phyloP scores from a whole-genome alignment of 2,797 vertebrate species.

The Falco biarmicus region DNA sequence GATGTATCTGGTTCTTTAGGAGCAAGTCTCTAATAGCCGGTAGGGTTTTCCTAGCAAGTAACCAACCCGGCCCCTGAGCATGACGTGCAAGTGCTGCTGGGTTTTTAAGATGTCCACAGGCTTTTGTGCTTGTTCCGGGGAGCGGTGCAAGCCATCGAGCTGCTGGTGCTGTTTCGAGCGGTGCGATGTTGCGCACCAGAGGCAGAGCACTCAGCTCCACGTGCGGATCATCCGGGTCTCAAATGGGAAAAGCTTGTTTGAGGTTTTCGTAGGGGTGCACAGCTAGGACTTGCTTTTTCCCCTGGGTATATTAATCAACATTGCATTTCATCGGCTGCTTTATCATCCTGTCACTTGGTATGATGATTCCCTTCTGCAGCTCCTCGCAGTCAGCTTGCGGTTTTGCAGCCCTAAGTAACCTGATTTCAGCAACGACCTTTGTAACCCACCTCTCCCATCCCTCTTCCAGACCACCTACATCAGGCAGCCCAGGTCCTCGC shows the following conservation, averaged over 20 bases:
- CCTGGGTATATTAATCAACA: neutral
- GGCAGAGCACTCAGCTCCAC: neutral
- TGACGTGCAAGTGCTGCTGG: neutral
- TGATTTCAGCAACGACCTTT: neutral
- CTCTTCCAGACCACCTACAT: neutral
- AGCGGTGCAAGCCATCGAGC: neutral
- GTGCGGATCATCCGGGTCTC: neutral
- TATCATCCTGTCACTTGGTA: neutral
- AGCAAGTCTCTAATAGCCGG: neutral
- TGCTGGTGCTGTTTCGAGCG: neutral
- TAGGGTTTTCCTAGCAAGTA: neutral
- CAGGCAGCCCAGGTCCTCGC: neutral
- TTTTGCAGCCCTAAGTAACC: neutral
- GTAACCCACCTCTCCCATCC: neutral
- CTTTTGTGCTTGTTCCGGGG: neutral
- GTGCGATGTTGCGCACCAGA: neutral
- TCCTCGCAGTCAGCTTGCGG: neutral
- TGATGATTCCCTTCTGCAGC: neutral
- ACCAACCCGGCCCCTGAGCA: neutral
- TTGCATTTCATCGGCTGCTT: neutral
- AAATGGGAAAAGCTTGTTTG: neutral
- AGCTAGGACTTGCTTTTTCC: neutral
- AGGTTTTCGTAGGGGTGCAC: neutral
- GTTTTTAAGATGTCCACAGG: neutral
- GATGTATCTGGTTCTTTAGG: neutral